A percentile compares a stretch with the other conserved stretches of the same genome.
Evolutionary conservation across 2,113 vertebrate species (phyloP).

Genomic region (Leptocoma aspasia): DNA sequence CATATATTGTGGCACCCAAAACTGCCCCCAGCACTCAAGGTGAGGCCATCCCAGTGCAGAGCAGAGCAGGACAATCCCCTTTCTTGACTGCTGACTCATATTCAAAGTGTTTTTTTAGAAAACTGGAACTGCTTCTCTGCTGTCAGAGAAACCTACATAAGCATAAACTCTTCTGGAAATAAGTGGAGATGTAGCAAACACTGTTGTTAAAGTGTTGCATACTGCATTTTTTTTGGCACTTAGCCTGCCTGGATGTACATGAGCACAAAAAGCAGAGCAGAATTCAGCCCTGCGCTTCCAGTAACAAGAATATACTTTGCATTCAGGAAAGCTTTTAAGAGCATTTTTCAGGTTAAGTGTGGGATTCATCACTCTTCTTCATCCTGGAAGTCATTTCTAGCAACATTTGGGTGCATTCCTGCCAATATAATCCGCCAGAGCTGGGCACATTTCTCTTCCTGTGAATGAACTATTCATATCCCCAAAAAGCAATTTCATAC

Average conservation of each 20-base stretch:
- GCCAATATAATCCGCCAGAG: neutral
- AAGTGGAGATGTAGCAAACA: neutral
- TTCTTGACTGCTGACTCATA: neutral
- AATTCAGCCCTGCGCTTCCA: neutral
- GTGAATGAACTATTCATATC: constrained; percentile 51
- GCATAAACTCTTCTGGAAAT: constrained; percentile 15
- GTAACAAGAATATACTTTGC: neutral
- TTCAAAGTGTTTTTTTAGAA: neutral
- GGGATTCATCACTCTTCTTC: constrained; percentile 26
- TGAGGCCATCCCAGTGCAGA: rapidly evolving
- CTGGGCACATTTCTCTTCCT: constrained; percentile 34
- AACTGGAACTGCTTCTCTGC: neutral
- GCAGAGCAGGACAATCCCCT: neutral
- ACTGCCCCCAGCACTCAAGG: rapidly evolving
- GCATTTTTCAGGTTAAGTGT: constrained; percentile 27
- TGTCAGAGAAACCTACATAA: constrained; percentile 12
- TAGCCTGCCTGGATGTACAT: neutral
- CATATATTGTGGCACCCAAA: neutral
- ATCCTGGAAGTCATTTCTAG: constrained; percentile 36
- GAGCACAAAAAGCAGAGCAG: neutral
- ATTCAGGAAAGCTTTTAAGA: constrained; percentile 35
- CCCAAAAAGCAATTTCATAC: constrained; percentile 41
- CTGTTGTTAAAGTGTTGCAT: constrained; percentile 12
- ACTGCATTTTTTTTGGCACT: constrained; percentile 47
- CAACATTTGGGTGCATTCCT: constrained; percentile 18